These are phyloP conservation scores for Alligator sinensis DNA, from an alignment of 2,113 vertebrate species.

Conservation along the genomic window DNA sequence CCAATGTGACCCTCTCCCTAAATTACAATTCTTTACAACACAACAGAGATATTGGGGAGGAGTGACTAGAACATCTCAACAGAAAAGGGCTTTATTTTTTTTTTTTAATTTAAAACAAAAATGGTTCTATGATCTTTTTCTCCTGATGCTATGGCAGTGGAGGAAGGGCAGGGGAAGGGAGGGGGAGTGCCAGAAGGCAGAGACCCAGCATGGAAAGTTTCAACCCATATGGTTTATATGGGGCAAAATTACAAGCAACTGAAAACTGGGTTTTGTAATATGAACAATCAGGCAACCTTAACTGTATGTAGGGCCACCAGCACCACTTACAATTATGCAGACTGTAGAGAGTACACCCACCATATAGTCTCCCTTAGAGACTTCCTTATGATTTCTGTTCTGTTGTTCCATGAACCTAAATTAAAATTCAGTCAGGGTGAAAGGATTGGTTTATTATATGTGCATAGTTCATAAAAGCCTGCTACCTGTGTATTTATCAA, in stretches of 20 bases:
- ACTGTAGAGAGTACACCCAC: not conserved
- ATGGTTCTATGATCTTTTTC: no score
- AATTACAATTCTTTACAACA: not conserved
- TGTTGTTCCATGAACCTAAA: slow-evolving; percentile 24
- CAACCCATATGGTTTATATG: not conserved
- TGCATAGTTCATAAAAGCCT: slow-evolving; percentile 44
- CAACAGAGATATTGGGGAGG: no score
- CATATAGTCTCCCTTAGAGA: not conserved
- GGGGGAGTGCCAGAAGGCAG: not conserved
- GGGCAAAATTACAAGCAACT: slow-evolving; percentile 1
- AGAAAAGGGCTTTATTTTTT: no score
- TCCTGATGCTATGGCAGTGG: no score
- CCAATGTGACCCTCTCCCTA: not conserved
- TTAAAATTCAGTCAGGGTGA: slow-evolving; percentile 49
- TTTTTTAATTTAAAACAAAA: no score
- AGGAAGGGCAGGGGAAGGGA: no score
- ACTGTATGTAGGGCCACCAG: not conserved
- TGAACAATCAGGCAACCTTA: not conserved
- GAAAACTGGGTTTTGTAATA: not conserved
- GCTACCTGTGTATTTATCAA: not conserved
- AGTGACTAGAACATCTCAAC: no score
- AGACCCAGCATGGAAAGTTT: not conserved
- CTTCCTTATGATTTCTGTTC: slow-evolving; percentile 12
- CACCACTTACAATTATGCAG: not conserved
- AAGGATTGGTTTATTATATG: slow-evolving; percentile 19